Evolutionary conservation across 2,888 invertebrate species (phyloP), one percentile per base, ranked within the genome.

Genomic region (Allophyes oxyacanthae): DNA sequence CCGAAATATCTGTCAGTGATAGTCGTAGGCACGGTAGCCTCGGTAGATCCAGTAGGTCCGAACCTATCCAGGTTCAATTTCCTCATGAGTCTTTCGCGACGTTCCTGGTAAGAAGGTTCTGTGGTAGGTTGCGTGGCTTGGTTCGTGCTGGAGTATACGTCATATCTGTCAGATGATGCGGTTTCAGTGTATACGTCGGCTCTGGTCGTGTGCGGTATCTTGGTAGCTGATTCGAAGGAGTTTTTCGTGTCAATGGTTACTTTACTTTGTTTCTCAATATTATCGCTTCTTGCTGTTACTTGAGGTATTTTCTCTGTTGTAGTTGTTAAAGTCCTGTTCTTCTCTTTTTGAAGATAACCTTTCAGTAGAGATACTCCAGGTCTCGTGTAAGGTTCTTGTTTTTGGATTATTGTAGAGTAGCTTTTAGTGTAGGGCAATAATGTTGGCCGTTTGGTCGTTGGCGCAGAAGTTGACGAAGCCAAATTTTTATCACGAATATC

Each of bases 71-170:
- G 86, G 62, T 96, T 91, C n/a, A 97, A 88, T 38, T 97, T 97
- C 62, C 95, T 95, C 42, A 97, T 88, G 92, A 97, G 95, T 62
- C 95, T 95, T 60, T 96, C 95, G 0, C 96, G 95, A 77, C 97
- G 95, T 72, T 97, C 96, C 51, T 95, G 94, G 52, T 96, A 95
- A 1, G 86, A 84, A 0, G 82, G 88, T 60, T 92, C 88, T 2
- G 90, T 88, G 2, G 90, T 88, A 1, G 77, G 73, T 54, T 85
- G 83, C 6, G 70, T 68, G 26, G 78, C 72, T 38, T 79, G 74
- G 33, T 84, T 84, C 1, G 82, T 79, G 11, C 74, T 86, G 0
- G 88, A 81, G 54, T 82, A 86, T 9, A 83, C 70, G 51, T 87
- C 84, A 53, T 81, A 79, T 71, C 83, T 86, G 20, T 87, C 85